Conservation (phyloP, 2,113 vertebrate genomes). For the Neodon shergylaensis region DNA sequence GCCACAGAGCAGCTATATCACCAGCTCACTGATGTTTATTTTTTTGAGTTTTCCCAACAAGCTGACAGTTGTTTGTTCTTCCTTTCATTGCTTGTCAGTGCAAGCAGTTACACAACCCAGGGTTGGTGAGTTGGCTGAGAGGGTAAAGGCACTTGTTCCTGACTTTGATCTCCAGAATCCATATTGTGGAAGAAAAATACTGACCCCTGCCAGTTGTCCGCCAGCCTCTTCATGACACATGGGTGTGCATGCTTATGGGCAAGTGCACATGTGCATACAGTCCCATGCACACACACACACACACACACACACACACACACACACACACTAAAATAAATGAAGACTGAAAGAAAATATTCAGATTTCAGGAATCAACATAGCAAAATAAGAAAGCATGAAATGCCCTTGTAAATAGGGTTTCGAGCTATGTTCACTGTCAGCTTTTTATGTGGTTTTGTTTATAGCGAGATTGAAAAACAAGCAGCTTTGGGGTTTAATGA, state of each 20-base stretch:
- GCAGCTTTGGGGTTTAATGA: neutral
- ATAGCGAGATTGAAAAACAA: conserved; percentile 35
- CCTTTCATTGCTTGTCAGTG: neutral
- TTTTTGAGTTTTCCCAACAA: neutral
- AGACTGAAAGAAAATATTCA: neutral
- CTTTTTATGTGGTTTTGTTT: neutral
- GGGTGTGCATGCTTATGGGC: neutral
- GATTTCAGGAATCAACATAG: neutral
- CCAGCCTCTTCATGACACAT: neutral
- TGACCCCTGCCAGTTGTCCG: neutral
- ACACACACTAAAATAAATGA: neutral
- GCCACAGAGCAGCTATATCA: neutral
- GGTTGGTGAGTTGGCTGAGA: neutral
- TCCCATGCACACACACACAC: neutral
- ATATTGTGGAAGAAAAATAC: neutral
- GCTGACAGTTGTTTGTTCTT: neutral
- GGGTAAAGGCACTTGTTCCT: neutral
- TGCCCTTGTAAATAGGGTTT: neutral
- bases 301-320: neutral
- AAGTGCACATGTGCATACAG: too few species aligned
- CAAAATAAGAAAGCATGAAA: neutral
- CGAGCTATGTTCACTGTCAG: neutral
- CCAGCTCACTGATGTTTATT: neutral
- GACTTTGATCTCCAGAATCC: neutral
- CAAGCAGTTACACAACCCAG: neutral